Evolutionary conservation across 2,888 invertebrate genomes (phyloP), one percentile per base, ranked within the genome.

Genomic region (Watsonalla cultraria): DNA sequence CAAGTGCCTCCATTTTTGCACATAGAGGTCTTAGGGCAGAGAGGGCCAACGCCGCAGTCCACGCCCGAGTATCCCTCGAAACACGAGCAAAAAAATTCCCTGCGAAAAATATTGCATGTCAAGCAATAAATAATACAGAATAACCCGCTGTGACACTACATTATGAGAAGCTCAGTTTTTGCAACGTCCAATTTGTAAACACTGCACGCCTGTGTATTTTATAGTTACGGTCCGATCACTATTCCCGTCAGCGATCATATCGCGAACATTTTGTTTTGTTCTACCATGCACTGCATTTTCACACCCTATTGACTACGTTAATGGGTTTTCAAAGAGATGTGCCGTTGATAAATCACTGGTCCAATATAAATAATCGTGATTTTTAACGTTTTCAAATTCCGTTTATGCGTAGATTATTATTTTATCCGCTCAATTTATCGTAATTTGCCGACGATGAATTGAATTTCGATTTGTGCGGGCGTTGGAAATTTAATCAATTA

Each of bases 1-100:
- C 97, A 97, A 51, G 93, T 94, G 58, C 96, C 97, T 45, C 95
- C 95, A 72, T 97, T 96, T 81, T 94, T 93, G 83, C 97, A 97
- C 75, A 94, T 92, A 70, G 86, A 78, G 34, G 83, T 76, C 53
- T 70, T 70, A 57, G 94, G 93, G 82, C 97, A 97, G 54, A 95
- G 92, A 0, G 96, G 95, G 11, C 97, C 97, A 66, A 93, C 93
- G 47, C 96, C 95, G 79, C 97, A 97, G 76, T 94, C 94, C 5
- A 88, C 82, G 6, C 97, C 97, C 52, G 93, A 94, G 86, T 96
- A 97, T 46, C 95, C 95, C 53, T 94, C 91, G 83, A 96, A 96
- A 83, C 97, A 97, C 54, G 93, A 92, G 82, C 97, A 97, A 76
- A 91, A 93, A 83, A 95, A 97, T 56, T 93, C 92, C 72, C 96